Percentiles rank a stretch among this genome's conserved stretches.
Evolutionary conservation across 2,888 invertebrate species (phyloP).

Genomic region (Melieria crassipennis): DNA sequence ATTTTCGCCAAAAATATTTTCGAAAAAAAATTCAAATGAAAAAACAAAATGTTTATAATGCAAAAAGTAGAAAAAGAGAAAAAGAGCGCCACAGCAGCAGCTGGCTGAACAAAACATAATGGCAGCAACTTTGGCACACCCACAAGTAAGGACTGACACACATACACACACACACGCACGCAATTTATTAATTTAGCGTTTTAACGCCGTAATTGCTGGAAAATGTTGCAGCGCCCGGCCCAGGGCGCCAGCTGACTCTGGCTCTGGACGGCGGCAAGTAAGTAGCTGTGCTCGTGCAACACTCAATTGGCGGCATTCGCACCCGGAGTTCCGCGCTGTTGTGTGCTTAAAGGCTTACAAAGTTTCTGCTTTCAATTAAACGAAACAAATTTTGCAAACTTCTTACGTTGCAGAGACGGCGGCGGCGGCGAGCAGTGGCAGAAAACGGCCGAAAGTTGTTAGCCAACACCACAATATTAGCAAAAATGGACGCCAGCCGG

Average conservation of each 20-base stretch:
- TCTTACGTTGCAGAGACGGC: not conserved
- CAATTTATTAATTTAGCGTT: slow-evolving; percentile 18
- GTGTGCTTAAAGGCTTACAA: slow-evolving; percentile 21
- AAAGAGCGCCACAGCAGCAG: not conserved
- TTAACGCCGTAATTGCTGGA: slow-evolving; percentile 15
- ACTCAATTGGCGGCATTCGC: slow-evolving; percentile 7
- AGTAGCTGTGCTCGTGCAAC: slow-evolving; percentile 1
- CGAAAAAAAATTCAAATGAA: too few species aligned
- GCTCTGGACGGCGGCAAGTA: not conserved
- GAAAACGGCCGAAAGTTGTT: too few species aligned
- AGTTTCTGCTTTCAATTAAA: slow-evolving; percentile 23
- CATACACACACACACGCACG: not conserved
- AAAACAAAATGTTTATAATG: not conserved
- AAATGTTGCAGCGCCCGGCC: slow-evolving; percentile 4
- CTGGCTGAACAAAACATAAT: not conserved
- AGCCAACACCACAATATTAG: too few species aligned
- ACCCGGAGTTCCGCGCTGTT: not conserved
- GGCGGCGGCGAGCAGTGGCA: too few species aligned
- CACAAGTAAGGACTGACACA: too few species aligned
- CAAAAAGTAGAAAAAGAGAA: not conserved
- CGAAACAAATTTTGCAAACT: slow-evolving; percentile 25
- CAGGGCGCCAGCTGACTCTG: too few species aligned
- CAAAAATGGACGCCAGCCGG: too few species aligned
- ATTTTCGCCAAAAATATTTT: too few species aligned
- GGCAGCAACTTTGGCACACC: not conserved